Base-by-base conservation (phyloP, 2,797 vertebrate genomes). In the Bradypodion pumilum region DNA sequence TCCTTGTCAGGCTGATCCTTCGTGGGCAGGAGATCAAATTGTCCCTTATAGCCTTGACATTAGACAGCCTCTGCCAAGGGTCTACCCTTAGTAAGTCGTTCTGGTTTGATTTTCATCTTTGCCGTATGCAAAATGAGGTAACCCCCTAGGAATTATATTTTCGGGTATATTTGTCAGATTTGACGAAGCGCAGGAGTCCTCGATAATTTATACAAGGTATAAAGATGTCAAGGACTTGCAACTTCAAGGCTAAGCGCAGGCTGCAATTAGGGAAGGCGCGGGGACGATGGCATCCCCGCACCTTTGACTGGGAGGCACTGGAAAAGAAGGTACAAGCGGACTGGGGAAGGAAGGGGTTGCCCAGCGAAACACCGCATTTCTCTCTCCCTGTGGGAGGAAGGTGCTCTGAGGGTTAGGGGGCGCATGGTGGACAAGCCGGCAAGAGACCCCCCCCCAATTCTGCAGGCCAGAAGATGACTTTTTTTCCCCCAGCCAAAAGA, bases 181-280 rank as follows among this genome's bases (percentile, higher is more conserved):
- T 95, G 94, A 94, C 94, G 93, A 95, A 95, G 93, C 89, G 85
- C 94, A 94, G 94, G 90, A 93, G 88, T 90, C 90, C 85, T 82
- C 78, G 93, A 94, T 93, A 91, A 94, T 94, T 95, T 93, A 87
- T 83, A 89, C 92, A 74, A 89, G 90, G 94, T 88, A 88, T 90
- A 91, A 92, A 94, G 92, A 93, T 92, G 94, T 92, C 93, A 92
- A 92, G 88, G 89, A 37, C 88, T 91, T 32, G 88, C 78, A 83
- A 80, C 86, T 92, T 90, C 91, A 90, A 92, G 87, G 90, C 90
- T 89, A 89, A 81, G 70, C 84, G 56, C 73, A 74, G 85, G 66
- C 72, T 80, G 88, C 79, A 88, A 83, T 78, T 87, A 89, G 80
- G 81, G 75, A 74, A 85, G 63, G 85, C 23, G 83, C 84, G 72